Evolutionary conservation across 1,140 invertebrate genomes (phyloP).

Genomic region (Heliconius hermathena): DNA sequence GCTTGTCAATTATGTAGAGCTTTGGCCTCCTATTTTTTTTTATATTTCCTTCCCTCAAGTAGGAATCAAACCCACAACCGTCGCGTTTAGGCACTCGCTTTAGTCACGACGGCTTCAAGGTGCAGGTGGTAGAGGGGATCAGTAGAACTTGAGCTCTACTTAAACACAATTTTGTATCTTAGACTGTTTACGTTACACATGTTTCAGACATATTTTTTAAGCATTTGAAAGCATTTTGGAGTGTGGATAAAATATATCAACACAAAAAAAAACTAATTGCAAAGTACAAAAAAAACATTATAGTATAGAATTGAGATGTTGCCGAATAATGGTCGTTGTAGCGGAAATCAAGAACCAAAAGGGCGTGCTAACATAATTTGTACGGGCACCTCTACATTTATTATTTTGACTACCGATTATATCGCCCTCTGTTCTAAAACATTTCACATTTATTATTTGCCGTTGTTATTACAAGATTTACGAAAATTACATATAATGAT

Average conservation of each 20-base stretch:
- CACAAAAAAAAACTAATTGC: background rate
- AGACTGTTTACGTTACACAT: too few relatives aligned
- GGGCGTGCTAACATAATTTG: slow-evolving; percentile 9
- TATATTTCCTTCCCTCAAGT: too few relatives aligned
- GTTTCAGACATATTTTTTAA: too few relatives aligned
- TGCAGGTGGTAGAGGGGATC: too few relatives aligned
- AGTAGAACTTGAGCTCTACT: too few relatives aligned
- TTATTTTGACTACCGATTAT: slow-evolving; percentile 15
- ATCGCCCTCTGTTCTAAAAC: background rate
- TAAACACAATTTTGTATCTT: too few relatives aligned
- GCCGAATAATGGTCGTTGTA: background rate
- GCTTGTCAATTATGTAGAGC: too few relatives aligned
- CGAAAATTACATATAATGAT: slow-evolving; percentile 11
- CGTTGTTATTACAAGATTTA: slow-evolving; percentile 13
- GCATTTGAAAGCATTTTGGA: too few relatives aligned
- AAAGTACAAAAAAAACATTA: slow-evolving; percentile 1
- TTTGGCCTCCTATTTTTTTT: too few relatives aligned
- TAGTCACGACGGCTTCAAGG: background rate
- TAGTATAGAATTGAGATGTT: background rate
- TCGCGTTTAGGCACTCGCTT: too few relatives aligned
- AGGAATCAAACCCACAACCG: too few relatives aligned
- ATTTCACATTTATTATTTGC: slow-evolving; percentile 12
- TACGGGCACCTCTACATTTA: slow-evolving; percentile 8
- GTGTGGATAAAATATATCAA: too few relatives aligned
- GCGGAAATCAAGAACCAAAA: slow-evolving; percentile 3